These are phyloP conservation scores for Hartigia nigra DNA, from an alignment of 2,888 invertebrate genomes.

Conservation along the genomic window DNA sequence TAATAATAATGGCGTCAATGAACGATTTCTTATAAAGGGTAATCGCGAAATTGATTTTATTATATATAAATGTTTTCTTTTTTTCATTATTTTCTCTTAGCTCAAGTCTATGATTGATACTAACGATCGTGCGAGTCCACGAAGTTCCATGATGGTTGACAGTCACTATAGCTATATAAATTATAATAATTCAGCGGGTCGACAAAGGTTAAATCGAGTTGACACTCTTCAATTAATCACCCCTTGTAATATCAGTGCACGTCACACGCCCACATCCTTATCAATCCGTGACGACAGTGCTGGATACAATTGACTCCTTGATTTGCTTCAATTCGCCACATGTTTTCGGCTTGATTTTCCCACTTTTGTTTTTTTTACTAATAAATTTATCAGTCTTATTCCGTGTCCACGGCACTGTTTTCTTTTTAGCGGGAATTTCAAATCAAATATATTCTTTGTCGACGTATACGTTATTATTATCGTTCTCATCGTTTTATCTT, in stretches of 20 bases:
- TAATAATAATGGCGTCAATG: too few species aligned
- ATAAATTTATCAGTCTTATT: background rate
- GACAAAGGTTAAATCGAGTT: constrained; percentile 50
- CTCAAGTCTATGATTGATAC: background rate
- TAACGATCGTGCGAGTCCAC: constrained; percentile 11
- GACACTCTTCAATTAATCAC: constrained; percentile 50
- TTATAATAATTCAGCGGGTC: constrained; percentile 46
- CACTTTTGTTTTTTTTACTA: background rate
- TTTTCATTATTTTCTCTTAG: background rate
- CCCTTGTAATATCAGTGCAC: constrained; percentile 30
- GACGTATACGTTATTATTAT: background rate
- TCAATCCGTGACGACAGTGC: constrained; percentile 22
- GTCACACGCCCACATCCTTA: constrained; percentile 39
- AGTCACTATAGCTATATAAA: constrained; percentile 33
- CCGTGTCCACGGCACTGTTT: background rate
- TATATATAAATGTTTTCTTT: background rate
- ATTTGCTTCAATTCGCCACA: background rate
- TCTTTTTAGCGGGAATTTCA: background rate
- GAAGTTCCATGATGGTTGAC: constrained; percentile 9
- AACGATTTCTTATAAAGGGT: too few species aligned
- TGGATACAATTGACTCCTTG: constrained; percentile 4
- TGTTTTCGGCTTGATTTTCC: background rate
- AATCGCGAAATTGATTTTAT: background rate
- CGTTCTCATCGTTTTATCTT: too few species aligned
- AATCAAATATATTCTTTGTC: background rate